Percentiles rank a stretch among this genome's conserved stretches.
Conservation (phyloP, 2,888 invertebrate species). For the Argyresthia goedartella region DNA sequence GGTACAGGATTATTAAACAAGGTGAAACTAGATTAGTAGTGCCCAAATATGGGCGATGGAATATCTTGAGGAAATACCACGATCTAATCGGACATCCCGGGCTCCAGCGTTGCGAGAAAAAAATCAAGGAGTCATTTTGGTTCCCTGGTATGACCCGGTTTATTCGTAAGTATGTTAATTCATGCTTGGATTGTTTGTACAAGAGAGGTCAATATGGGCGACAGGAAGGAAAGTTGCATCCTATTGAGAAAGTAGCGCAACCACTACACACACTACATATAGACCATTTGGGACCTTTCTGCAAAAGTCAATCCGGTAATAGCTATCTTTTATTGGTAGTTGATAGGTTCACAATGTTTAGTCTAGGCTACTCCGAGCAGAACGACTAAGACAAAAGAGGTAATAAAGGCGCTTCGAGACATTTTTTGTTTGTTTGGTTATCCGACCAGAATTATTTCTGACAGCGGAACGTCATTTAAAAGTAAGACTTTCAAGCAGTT, state of each 20-base stretch:
- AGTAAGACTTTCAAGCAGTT: neutral
- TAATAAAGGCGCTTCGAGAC: neutral
- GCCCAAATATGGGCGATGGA: neutral
- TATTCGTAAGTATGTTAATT: neutral
- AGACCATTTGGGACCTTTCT: conserved; percentile 2
- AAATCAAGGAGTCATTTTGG: neutral
- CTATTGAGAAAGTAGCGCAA: neutral
- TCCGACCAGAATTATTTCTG: neutral
- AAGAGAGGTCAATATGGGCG: neutral
- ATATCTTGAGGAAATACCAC: neutral
- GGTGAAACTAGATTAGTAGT: neutral
- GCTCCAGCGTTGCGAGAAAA: neutral
- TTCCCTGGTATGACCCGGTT: conserved; percentile 1
- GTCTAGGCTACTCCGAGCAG: neutral
- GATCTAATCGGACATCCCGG: neutral
- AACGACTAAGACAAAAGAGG: neutral
- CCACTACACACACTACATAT: neutral
- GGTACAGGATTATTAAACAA: neutral
- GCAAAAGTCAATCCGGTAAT: neutral
- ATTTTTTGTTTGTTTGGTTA: neutral
- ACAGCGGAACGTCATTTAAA: neutral
- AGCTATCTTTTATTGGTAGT: neutral
- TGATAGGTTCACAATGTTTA: neutral
- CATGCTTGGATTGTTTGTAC: neutral
- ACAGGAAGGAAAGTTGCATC: neutral